Evolutionary conservation across 2,888 invertebrate species (phyloP).

Genomic region (Apamea epomidion): DNA sequence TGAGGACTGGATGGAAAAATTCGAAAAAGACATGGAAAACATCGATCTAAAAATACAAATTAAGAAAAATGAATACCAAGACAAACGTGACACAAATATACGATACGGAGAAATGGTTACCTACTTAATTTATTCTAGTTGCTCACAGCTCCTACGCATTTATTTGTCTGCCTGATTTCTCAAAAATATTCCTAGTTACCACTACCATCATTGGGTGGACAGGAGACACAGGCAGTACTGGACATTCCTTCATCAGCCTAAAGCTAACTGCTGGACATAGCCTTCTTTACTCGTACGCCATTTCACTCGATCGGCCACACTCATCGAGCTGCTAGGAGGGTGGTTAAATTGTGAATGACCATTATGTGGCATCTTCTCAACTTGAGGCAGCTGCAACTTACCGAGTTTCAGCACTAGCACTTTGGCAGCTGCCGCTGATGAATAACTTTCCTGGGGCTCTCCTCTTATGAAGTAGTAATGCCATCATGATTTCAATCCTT

Average conservation of each 20-base stretch:
- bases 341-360: background rate
- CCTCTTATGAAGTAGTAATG: background rate
- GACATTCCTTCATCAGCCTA: background rate
- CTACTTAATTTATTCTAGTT: background rate
- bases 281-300: background rate
- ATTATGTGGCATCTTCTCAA: background rate
- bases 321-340: background rate
- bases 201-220: background rate
- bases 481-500: background rate
- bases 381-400: background rate
- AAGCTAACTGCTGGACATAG: background rate
- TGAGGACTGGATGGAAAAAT: slow-evolving; percentile 84
- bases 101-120: slow-evolving; percentile 74
- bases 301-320: background rate
- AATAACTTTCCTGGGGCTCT: background rate
- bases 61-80: slow-evolving; percentile 78
- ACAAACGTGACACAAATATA: slow-evolving; percentile 71
- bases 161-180: background rate
- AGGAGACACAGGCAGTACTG: background rate
- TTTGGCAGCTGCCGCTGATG: background rate
- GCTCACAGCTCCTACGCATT: background rate
- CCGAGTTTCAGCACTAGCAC: too few relatives aligned
- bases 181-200: background rate
- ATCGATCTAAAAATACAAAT: slow-evolving; percentile 83
- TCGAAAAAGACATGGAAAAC: slow-evolving; percentile 81